These are phyloP conservation scores for Ctenicera cuprea DNA, from an alignment of 2,888 invertebrate genomes.

Conservation along the genomic window DNA sequence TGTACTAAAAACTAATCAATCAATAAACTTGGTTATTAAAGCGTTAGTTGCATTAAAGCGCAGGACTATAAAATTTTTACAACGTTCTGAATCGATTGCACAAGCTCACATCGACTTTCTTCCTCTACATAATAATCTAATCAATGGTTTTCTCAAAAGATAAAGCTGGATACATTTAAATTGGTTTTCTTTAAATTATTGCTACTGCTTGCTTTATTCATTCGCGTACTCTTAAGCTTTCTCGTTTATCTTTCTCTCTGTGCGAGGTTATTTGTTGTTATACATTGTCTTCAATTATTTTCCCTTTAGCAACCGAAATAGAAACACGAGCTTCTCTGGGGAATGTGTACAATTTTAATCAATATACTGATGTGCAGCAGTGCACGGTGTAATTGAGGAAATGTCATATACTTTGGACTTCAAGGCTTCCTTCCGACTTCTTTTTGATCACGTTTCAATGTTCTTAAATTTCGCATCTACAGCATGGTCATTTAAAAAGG, in stretches of 20 bases:
- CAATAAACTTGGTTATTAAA: not conserved
- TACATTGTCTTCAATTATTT: conserved; percentile 15
- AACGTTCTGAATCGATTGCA: not conserved
- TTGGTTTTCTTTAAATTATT: conserved; percentile 33
- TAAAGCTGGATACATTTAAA: conserved; percentile 23
- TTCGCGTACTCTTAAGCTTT: not conserved
- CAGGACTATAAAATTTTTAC: not conserved
- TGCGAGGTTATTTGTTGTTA: conserved; percentile 8
- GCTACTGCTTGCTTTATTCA: conserved; percentile 14
- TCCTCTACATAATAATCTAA: conserved; percentile 5
- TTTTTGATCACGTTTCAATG: conserved; percentile 5
- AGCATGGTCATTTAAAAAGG: not conserved
- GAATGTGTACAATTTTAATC: conserved; percentile 14
- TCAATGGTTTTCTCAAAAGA: conserved; percentile 8
- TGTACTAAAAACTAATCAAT: not conserved
- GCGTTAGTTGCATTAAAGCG: not conserved
- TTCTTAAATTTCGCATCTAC: not conserved
- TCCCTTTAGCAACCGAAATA: not conserved
- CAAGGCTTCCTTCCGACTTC: conserved; percentile 15
- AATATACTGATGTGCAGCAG: conserved; percentile 6
- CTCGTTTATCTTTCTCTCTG: not conserved
- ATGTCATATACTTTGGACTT: not conserved
- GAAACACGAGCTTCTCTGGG: not conserved
- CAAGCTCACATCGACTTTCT: not conserved
- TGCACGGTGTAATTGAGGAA: conserved; percentile 24